phyloP scores from a whole-genome alignment of 1,140 invertebrate species.

The Zaprionus tsacasi region DNA sequence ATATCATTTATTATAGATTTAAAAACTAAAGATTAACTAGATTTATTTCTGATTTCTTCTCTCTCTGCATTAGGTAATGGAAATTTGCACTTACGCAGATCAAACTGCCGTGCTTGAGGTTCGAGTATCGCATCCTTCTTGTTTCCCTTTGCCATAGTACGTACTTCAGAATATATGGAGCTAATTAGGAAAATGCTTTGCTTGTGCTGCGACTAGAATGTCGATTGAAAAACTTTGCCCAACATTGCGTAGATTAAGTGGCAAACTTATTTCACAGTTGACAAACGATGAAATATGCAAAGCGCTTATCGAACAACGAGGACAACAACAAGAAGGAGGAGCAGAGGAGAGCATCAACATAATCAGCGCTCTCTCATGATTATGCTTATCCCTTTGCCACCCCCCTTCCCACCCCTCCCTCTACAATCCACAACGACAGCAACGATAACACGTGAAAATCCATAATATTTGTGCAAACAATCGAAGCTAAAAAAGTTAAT shows the following conservation, averaged over 20 bases:
- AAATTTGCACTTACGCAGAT: neutral
- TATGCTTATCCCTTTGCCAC: conserved; percentile 22
- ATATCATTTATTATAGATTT: neutral
- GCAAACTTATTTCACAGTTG: conserved; percentile 49
- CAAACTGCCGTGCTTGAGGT: neutral
- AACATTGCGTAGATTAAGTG: conserved; percentile 38
- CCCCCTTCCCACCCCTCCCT: too few species aligned
- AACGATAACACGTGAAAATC: conserved; percentile 38
- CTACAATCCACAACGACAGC: neutral
- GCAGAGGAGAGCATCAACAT: conserved; percentile 9
- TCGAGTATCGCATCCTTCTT: neutral
- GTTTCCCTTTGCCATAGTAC: neutral
- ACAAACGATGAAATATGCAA: conserved; percentile 46
- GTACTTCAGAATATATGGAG: conserved; percentile 4
- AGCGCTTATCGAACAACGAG: conserved; percentile 27
- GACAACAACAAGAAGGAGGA: conserved; percentile 5
- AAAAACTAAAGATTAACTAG: neutral
- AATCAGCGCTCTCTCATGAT: conserved; percentile 10
- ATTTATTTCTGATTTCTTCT: conserved; percentile 14
- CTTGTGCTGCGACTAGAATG: conserved; percentile 24
- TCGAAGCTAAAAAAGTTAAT: conserved; percentile 51
- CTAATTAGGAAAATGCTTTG: conserved; percentile 49
- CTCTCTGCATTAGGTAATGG: neutral
- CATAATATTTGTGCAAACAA: conserved; percentile 48
- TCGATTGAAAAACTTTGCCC: conserved; percentile 44